phyloP scores from a whole-genome alignment of 2,797 vertebrate genomes.

The Propithecus perrieri region DNA sequence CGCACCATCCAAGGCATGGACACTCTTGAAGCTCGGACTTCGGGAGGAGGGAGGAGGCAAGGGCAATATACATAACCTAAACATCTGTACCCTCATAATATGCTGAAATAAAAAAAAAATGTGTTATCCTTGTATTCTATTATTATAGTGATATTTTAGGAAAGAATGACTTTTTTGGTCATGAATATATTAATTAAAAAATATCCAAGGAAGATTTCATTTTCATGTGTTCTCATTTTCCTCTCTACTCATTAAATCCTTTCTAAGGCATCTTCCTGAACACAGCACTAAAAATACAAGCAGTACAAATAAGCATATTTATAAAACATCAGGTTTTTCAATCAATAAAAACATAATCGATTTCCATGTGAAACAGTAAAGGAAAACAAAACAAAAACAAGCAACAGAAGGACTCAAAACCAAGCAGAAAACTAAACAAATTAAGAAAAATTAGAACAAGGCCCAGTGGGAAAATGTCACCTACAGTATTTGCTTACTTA shows the following conservation, averaged over 20 bases:
- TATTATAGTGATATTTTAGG: background rate
- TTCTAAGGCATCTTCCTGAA: conserved; percentile 22
- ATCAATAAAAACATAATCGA: conserved; percentile 48
- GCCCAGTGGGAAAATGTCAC: conserved; percentile 1
- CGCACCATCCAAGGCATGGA: too few species aligned
- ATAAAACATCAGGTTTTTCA: conserved; percentile 45
- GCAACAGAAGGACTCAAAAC: conserved; percentile 40
- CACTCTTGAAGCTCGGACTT: too few species aligned
- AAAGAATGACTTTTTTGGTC: background rate
- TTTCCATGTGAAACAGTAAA: conserved; percentile 48
- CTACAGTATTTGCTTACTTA: conserved; percentile 11
- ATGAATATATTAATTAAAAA: background rate
- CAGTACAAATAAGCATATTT: conserved; percentile 21
- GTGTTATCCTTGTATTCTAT: background rate
- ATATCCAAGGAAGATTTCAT: background rate
- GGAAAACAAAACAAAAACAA: conserved; percentile 46
- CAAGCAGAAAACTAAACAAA: conserved; percentile 34
- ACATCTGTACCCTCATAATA: too few species aligned
- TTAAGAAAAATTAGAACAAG: background rate
- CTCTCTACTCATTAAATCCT: background rate
- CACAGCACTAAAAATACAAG: conserved; percentile 10
- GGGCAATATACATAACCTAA: too few species aligned
- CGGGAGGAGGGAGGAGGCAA: too few species aligned
- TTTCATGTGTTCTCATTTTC: background rate
- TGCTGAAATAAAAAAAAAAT: background rate